These are phyloP conservation scores for Nasonovia ribisnigri DNA, from an alignment of 2,888 invertebrate species.

Conservation along the genomic window DNA sequence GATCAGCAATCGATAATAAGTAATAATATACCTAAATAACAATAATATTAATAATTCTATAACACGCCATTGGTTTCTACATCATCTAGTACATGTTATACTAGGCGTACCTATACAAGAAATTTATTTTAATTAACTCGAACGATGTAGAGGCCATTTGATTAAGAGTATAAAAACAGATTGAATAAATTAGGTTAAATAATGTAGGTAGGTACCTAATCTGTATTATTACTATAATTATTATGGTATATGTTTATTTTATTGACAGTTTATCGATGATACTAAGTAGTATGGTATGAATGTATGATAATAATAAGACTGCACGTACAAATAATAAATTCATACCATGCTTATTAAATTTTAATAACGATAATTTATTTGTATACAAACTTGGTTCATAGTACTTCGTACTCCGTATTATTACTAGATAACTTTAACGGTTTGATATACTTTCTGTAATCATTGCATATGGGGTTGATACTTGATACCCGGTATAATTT, in stretches of 20 bases:
- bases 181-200: not conserved
- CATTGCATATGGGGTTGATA: not conserved
- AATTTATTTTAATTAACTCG: not conserved
- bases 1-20: too few species aligned
- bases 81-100: not conserved
- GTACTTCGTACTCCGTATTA: not conserved
- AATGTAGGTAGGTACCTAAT: not conserved
- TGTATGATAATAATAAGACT: not conserved
- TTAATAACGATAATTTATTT: not conserved
- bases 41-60: not conserved
- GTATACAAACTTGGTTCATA: not conserved
- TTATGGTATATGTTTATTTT: not conserved
- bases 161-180: not conserved
- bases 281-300: too few species aligned
- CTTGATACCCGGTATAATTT: not conserved
- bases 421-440: not conserved
- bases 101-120: not conserved
- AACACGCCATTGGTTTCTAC: not conserved
- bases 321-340: not conserved
- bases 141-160: not conserved
- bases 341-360: not conserved
- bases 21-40: not conserved
- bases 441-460: not conserved
- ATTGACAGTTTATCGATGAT: not conserved
- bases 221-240: not conserved